Evolutionary conservation across 1,140 invertebrate genomes (phyloP), one percentile per base, ranked within the genome.

Genomic region (Drosophila ananassae): DNA sequence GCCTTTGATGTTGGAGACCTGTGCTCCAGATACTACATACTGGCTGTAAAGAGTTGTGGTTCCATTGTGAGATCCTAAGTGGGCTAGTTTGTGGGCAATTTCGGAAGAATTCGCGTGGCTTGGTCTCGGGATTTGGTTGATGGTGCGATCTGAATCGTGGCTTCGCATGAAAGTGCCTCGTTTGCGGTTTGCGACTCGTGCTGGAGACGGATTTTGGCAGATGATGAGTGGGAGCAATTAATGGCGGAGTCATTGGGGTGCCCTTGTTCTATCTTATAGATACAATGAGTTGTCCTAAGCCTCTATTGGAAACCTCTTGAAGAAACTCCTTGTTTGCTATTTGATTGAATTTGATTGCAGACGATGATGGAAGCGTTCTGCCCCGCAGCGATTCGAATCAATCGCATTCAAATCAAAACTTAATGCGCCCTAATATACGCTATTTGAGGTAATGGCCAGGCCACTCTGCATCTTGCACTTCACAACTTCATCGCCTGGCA

Each of bases 81-180:
- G 82, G 81, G 77, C 81, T 87, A 81, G 78, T 77, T 84, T 77
- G 77, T 77, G 82, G 81, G 62, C 82, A 84, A 84, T 84, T 87
- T 79, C 56, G 51, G 52, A 87, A 84, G 82, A 84, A 84, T 84
- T 84, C 68, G 82, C 78, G 60, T 62, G 79, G 62, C 56, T 80
- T 74, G 44, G 37, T 25, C 48, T 52, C 25, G 32, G n/a, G 46
- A 68, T 56, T 53, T 46, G 61, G 34, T 21, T 48, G 21, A 34
- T 28, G 30, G 74, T 71, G 57, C 50, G 71, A 59, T 48, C 50
- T 73, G 63, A 84, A 84, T 84, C 71, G 77, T 68, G 22, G 62
- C 72, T 81, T 85, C 57, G 85, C 81, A 84, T 81, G 81, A 57
- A 72, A 84, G 73, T 77, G 73, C 52, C 77, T 81, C 81, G 79